Conservation (phyloP, 1,140 invertebrate genomes). For the Ladona fulva region DNA sequence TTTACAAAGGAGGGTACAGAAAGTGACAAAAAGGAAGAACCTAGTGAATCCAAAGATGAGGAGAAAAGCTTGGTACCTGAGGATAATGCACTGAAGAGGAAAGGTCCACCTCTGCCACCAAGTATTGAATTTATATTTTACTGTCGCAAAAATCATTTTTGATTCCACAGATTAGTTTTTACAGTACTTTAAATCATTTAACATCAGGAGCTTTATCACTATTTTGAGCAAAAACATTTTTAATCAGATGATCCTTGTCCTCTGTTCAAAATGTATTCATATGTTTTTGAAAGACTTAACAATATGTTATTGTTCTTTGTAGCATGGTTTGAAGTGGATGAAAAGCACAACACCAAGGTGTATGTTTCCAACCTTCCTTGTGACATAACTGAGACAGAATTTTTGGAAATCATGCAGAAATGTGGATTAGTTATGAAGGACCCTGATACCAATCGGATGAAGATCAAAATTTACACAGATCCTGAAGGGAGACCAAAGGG, state of each 20-base stretch:
- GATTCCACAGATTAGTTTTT: background rate
- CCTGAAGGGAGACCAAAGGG: constrained; percentile 81
- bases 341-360: constrained; percentile 91
- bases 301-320: too few species aligned
- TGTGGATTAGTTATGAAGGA: constrained; percentile 93
- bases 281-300: too few species aligned
- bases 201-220: too few species aligned
- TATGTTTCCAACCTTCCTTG: constrained; percentile 90
- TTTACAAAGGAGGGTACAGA: constrained; percentile 48
- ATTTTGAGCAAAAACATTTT: too few species aligned
- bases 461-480: constrained; percentile 91
- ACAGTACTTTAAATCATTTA: constrained; percentile 39
- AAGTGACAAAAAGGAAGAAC: constrained; percentile 29
- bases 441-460: constrained; percentile 70
- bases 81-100: background rate
- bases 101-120: background rate
- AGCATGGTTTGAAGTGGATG: constrained; percentile 90
- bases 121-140: constrained; percentile 22
- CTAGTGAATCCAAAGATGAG: constrained; percentile 20
- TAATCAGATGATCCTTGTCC: too few species aligned
- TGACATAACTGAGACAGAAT: constrained; percentile 82
- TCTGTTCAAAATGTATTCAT: too few species aligned
- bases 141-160: constrained; percentile 27
- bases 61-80: constrained; percentile 22
- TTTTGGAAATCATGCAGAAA: constrained; percentile 87